These are phyloP conservation scores for Pollenia angustigena DNA, from an alignment of 2,888 invertebrate species.

Conservation along the genomic window DNA sequence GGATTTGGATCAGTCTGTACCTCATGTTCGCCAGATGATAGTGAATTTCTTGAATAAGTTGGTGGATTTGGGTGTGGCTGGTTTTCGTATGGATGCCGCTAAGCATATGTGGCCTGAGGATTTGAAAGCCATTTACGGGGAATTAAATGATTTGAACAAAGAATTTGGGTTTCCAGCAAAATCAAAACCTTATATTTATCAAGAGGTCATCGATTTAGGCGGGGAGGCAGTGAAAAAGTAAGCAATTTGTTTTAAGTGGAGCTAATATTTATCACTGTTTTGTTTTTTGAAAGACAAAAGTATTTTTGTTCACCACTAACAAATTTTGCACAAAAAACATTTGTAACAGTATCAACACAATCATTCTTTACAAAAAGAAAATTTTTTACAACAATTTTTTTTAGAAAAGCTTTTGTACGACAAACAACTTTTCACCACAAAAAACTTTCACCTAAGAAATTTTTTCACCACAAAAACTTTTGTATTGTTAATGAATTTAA, in stretches of 20 bases:
- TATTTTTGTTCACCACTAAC: no score
- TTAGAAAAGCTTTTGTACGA: no score
- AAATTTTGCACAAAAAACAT: no score
- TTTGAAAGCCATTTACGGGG: conserved; percentile 84
- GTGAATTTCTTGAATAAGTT: conserved; percentile 77
- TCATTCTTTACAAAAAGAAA: no score
- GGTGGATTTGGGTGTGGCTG: conserved; percentile 89
- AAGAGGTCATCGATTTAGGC: conserved; percentile 90
- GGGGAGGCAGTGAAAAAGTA: conserved; percentile 81
- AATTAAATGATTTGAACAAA: conserved; percentile 85
- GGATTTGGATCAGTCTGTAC: conserved; percentile 89
- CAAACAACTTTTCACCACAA: no score
- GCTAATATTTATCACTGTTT: no score
- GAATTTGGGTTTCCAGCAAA: conserved; percentile 87
- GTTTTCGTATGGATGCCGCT: conserved; percentile 91
- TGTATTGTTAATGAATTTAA: no score
- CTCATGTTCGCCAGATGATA: conserved; percentile 87
- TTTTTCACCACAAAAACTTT: no score
- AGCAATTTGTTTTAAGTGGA: conserved; percentile 22
- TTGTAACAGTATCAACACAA: no score
- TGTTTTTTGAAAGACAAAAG: no score
- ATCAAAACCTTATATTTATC: conserved; percentile 88
- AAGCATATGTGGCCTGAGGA: conserved; percentile 92
- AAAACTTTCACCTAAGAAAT: no score
- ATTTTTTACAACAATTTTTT: no score